A percentile compares a stretch with the other conserved stretches of the same genome.
phyloP scores from a whole-genome alignment of 2,888 invertebrate species.

The Celastrina argiolus region DNA sequence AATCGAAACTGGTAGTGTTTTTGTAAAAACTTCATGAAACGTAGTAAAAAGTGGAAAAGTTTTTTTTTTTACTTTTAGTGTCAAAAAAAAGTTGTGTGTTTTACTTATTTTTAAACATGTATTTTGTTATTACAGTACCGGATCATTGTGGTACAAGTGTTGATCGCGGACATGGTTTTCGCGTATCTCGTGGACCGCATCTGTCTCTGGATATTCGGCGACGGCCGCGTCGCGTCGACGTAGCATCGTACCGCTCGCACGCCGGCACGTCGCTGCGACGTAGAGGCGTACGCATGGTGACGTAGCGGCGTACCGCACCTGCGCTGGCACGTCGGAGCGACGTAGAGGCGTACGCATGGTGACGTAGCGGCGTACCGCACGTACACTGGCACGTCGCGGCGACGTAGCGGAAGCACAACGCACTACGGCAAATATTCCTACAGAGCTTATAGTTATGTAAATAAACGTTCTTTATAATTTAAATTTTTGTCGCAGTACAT shows the following conservation, averaged over 20 bases:
- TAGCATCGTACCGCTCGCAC: slow-evolving; percentile 36
- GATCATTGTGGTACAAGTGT: slow-evolving; percentile 86
- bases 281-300: background rate
- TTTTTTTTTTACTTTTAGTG: no score
- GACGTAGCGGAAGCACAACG: background rate
- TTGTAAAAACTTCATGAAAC: no score
- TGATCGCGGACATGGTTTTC: slow-evolving; percentile 90
- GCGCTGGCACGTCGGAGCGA: background rate
- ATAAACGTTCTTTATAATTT: background rate
- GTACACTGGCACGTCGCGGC: background rate
- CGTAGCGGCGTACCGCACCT: background rate
- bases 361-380: background rate
- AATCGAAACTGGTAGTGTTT: no score
- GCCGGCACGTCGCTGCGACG: slow-evolving; percentile 3
- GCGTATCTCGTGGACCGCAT: slow-evolving; percentile 91
- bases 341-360: background rate
- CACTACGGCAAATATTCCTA: background rate
- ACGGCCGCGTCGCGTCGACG: slow-evolving; percentile 76
- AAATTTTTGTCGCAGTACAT: background rate
- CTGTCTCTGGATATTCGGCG: slow-evolving; percentile 92
- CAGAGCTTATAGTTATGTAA: slow-evolving; percentile 20
- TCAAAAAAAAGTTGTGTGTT: no score
- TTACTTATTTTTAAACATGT: no score
- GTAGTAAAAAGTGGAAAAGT: no score
- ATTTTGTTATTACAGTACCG: slow-evolving; percentile 85